These are phyloP conservation scores for Oryzaephilus surinamensis DNA, from an alignment of 1,140 invertebrate species.

Conservation along the genomic window DNA sequence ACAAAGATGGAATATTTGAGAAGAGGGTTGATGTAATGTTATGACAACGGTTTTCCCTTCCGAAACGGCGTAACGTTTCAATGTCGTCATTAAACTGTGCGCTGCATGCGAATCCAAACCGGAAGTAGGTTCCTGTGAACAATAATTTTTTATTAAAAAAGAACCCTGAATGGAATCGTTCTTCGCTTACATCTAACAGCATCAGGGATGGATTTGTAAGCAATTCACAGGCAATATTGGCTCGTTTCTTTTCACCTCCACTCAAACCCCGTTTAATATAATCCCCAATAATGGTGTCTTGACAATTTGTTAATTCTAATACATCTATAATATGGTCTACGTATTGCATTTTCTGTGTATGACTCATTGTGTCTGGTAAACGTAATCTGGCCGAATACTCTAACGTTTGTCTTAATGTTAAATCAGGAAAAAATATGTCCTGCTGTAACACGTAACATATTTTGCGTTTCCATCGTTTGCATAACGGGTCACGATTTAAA, in stretches of 20 bases:
- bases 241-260: constrained; percentile 78
- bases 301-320: constrained; percentile 63
- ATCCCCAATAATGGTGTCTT: constrained; percentile 76
- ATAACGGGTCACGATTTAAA: constrained; percentile 62
- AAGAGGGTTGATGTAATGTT: constrained; percentile 79
- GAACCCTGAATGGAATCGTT: neutral
- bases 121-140: constrained; percentile 69
- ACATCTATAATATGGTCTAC: constrained; percentile 73
- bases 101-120: constrained; percentile 78
- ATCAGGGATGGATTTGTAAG: constrained; percentile 75
- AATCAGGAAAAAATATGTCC: constrained; percentile 73
- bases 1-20: constrained; percentile 81
- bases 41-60: constrained; percentile 74
- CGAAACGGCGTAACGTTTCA: constrained; percentile 65
- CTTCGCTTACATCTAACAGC: constrained; percentile 68
- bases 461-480: constrained; percentile 62
- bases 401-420: constrained; percentile 70
- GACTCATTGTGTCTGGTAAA: constrained; percentile 63
- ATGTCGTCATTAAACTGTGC: constrained; percentile 57
- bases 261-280: constrained; percentile 68
- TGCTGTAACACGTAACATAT: constrained; percentile 80
- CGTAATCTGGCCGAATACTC: constrained; percentile 62
- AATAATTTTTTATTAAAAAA: neutral
- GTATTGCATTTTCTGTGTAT: constrained; percentile 64
- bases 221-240: constrained; percentile 78